Evolutionary conservation across 2,113 vertebrate genomes (phyloP).

Genomic region (Mungos mungo): DNA sequence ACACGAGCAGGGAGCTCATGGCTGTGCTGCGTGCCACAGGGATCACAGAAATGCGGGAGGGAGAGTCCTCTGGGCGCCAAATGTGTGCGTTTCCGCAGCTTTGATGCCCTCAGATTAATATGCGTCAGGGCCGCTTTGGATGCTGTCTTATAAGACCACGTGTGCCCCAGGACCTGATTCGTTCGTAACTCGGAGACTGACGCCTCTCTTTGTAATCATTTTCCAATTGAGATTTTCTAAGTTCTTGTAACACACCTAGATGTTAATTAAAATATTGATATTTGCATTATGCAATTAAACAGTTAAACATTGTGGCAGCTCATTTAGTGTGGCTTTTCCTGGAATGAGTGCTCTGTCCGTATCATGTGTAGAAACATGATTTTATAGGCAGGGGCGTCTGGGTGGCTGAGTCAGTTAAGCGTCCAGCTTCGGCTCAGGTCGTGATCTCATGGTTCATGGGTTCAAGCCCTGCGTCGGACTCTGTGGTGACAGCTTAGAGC

Average conservation of each 20-base stretch:
- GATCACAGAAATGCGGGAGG: neutral
- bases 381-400: too few relatives aligned
- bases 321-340: neutral
- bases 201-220: neutral
- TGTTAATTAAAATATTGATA: slow-evolving; percentile 16
- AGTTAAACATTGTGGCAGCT: neutral
- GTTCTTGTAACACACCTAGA: neutral
- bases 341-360: neutral
- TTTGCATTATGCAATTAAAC: neutral
- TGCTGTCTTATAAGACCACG: neutral
- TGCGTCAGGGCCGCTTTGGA: neutral
- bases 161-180: neutral
- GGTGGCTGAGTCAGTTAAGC: too few relatives aligned
- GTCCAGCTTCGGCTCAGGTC: too few relatives aligned
- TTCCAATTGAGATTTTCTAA: neutral
- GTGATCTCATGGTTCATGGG: too few relatives aligned
- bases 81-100: neutral
- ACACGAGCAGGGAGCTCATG: neutral
- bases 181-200: neutral
- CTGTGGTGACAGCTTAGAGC: too few relatives aligned
- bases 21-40: accelerated
- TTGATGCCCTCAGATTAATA: neutral
- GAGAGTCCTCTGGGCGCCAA: neutral
- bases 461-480: too few relatives aligned
- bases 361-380: neutral